Evolutionary conservation across 1,140 invertebrate species (phyloP).

Genomic region (Tigriopus japonicus): DNA sequence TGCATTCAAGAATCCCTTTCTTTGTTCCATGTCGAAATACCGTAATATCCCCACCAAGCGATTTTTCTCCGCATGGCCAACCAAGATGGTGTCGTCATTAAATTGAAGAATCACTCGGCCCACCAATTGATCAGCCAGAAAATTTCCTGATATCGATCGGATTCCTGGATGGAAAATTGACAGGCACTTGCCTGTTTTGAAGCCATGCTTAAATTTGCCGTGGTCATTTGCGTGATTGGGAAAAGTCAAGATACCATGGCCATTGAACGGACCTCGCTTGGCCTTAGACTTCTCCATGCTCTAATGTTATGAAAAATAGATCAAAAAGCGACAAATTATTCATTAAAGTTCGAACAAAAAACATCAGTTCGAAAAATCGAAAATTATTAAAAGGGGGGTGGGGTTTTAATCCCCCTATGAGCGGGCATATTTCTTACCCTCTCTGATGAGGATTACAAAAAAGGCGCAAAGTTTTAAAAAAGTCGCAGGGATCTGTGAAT

Average conservation of each 20-base stretch:
- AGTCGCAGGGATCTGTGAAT: too few species aligned
- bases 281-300: not conserved
- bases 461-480: too few species aligned
- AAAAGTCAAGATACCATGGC: not conserved
- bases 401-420: too few species aligned
- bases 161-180: not conserved
- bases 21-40: not conserved
- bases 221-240: not conserved
- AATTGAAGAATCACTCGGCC: not conserved
- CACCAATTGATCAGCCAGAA: not conserved
- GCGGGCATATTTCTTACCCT: too few species aligned
- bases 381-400: too few species aligned
- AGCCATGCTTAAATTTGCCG: not conserved
- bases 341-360: too few species aligned
- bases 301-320: too few species aligned
- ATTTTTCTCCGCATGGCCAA: not conserved
- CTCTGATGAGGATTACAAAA: too few species aligned
- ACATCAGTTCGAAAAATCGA: too few species aligned
- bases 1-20: not conserved
- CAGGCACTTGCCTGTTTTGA: not conserved
- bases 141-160: not conserved
- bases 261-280: not conserved
- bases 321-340: too few species aligned
- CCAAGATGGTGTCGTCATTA: not conserved
- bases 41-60: not conserved